Evolutionary conservation across 2,888 invertebrate species (phyloP).

Genomic region (Cephonodes hylas): DNA sequence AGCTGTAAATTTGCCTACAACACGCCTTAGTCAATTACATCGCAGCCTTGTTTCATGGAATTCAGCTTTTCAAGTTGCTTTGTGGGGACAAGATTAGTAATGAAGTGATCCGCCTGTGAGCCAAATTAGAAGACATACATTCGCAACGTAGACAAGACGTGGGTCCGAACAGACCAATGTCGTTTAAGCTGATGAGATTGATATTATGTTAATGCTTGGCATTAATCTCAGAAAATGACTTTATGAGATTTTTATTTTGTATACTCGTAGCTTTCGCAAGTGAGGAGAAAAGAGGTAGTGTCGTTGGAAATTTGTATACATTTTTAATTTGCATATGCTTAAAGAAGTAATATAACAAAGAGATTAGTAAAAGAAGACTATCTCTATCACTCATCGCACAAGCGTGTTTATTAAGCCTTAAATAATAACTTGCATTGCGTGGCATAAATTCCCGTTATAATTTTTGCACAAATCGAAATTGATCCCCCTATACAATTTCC

Average conservation of each 20-base stretch:
- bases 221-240: too few relatives aligned
- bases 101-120: background rate
- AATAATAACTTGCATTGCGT: too few relatives aligned
- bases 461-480: background rate
- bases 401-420: too few relatives aligned
- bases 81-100: background rate
- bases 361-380: too few relatives aligned
- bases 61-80: background rate
- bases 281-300: too few relatives aligned
- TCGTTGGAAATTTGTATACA: too few relatives aligned
- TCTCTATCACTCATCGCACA: too few relatives aligned
- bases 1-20: conserved; percentile 3
- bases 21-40: background rate
- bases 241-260: too few relatives aligned
- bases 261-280: too few relatives aligned
- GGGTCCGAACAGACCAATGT: background rate
- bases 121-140: background rate
- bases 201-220: background rate
- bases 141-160: too few relatives aligned
- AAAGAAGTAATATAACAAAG: too few relatives aligned
- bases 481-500: background rate
- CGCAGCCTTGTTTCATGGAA: background rate
- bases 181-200: background rate
- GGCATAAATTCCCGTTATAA: background rate
- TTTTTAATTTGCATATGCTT: too few relatives aligned